phyloP scores from a whole-genome alignment of 2,113 vertebrate genomes.

The Henicopernis longicauda region DNA sequence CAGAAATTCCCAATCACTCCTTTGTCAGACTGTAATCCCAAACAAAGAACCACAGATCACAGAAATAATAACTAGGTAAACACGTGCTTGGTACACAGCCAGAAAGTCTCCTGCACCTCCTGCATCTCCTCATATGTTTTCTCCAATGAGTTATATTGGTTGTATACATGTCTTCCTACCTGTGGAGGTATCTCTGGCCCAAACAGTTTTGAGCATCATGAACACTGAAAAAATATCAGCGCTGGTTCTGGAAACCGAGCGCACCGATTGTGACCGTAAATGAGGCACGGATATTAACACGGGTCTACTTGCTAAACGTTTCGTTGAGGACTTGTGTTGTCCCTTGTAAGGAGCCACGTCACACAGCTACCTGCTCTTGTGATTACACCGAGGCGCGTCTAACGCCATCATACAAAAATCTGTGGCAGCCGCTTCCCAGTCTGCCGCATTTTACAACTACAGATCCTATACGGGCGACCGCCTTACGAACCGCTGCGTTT shows the following conservation, averaged over 20 bases:
- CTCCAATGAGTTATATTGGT: not conserved
- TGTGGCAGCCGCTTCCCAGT: not conserved
- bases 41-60: not conserved
- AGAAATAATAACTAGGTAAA: conserved; percentile 13
- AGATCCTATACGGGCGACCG: not conserved
- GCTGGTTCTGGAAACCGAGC: not conserved
- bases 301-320: not conserved
- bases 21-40: not conserved
- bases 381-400: not conserved
- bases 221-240: not conserved
- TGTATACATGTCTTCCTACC: not conserved
- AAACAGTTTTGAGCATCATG: not conserved
- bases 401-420: accelerated
- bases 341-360: not conserved
- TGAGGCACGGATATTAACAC: not conserved
- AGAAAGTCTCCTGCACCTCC: not conserved
- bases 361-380: not conserved
- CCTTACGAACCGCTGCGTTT: accelerated
- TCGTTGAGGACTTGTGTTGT: no score
- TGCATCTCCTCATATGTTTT: not conserved
- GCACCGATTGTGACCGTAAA: not conserved
- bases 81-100: not conserved
- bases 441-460: not conserved
- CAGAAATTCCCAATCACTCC: not conserved
- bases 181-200: not conserved